A percentile compares a stretch with the other conserved stretches of the same genome.
These are phyloP conservation scores for Leguminivora glycinivorella DNA, from an alignment of 1,140 invertebrate species.

Conservation along the genomic window DNA sequence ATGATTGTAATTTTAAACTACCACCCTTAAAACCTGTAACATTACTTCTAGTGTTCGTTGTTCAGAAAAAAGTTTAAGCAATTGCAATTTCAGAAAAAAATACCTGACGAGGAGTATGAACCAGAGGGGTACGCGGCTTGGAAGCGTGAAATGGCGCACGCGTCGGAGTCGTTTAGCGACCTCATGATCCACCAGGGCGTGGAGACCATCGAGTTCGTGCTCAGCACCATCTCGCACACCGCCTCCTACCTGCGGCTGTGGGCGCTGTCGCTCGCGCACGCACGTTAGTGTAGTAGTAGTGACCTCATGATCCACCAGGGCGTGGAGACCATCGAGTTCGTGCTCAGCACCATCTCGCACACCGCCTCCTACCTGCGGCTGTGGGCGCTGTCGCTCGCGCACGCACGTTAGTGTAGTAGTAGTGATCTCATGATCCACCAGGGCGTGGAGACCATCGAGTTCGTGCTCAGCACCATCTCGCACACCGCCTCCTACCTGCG, in stretches of 20 bases:
- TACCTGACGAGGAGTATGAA: conserved; percentile 37
- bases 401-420: too few relatives aligned
- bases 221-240: conserved; percentile 98
- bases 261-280: conserved; percentile 97
- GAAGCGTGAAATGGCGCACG: conserved; percentile 46
- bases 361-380: too few relatives aligned
- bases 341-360: conserved; percentile 91
- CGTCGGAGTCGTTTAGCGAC: conserved; percentile 84
- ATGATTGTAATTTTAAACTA: too few relatives aligned
- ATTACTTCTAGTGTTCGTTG: too few relatives aligned
- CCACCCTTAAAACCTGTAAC: too few relatives aligned
- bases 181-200: conserved; percentile 96
- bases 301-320: too few relatives aligned
- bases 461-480: neutral
- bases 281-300: conserved; percentile 86
- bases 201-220: conserved; percentile 98
- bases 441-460: too few relatives aligned
- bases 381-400: too few relatives aligned
- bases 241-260: conserved; percentile 98
- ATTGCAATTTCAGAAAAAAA: conserved; percentile 50
- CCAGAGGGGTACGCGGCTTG: conserved; percentile 32
- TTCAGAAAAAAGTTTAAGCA: too few relatives aligned
- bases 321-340: too few relatives aligned
- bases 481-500: conserved; percentile 99
- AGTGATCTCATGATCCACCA: too few relatives aligned